Percentiles rank a stretch among this genome's conserved stretches.
phyloP scores from a whole-genome alignment of 2,113 vertebrate species.

The Chloroceryle aenea region DNA sequence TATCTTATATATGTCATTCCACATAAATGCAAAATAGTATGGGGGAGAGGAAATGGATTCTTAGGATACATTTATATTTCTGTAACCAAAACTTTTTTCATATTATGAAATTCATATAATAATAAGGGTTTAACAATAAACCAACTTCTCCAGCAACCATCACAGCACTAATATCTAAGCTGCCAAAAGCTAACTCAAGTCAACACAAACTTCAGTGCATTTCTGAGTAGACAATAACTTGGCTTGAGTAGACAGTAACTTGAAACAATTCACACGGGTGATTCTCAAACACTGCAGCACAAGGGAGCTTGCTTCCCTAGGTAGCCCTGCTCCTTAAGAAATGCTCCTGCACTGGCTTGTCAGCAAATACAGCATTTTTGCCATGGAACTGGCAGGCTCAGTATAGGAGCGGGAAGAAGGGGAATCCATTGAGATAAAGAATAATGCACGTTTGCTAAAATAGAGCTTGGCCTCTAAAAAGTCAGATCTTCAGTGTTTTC shows the following conservation, averaged over 20 bases:
- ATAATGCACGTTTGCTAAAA: background rate
- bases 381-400: background rate
- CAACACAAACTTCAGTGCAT: background rate
- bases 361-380: background rate
- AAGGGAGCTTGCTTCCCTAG: background rate
- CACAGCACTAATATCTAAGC: background rate
- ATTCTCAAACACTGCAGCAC: background rate
- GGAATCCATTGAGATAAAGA: background rate
- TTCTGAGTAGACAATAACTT: background rate
- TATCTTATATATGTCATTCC: background rate
- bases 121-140: background rate
- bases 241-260: background rate
- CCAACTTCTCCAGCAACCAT: background rate
- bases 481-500: background rate
- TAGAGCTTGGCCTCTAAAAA: background rate
- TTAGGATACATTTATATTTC: background rate
- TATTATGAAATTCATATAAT: background rate
- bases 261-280: background rate
- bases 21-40: background rate
- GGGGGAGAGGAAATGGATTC: fast-evolving
- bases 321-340: background rate
- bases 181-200: background rate
- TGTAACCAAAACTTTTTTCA: background rate
- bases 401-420: background rate
- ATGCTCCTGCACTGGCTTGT: fast-evolving